These are phyloP conservation scores for Coreius guichenoti DNA, from an alignment of 2,797 vertebrate species.

Conservation along the genomic window DNA sequence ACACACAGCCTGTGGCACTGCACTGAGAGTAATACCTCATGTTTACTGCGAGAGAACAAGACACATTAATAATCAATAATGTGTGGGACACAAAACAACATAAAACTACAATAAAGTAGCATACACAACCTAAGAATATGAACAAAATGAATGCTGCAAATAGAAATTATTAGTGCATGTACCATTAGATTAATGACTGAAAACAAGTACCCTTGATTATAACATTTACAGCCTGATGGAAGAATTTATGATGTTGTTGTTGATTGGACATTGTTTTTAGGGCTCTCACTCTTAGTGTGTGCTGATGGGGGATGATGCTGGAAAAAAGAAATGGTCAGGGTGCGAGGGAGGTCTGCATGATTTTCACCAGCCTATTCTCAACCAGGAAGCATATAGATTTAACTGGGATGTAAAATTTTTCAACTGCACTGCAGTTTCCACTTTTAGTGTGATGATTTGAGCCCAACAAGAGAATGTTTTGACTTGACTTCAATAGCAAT, in stretches of 20 bases:
- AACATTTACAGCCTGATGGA: too few relatives aligned
- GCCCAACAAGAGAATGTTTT: not conserved
- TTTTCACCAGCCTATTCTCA: not conserved
- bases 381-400: not conserved
- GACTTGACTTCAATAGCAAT: not conserved
- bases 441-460: not conserved
- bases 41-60: not conserved
- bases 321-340: not conserved
- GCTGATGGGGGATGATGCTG: not conserved
- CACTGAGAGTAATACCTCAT: constrained; percentile 16
- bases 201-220: too few relatives aligned
- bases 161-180: too few relatives aligned
- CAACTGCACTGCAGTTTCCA: not conserved
- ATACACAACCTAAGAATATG: not conserved
- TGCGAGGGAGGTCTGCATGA: not conserved
- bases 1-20: not conserved
- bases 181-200: too few relatives aligned
- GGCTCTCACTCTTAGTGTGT: not conserved
- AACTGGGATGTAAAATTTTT: not conserved
- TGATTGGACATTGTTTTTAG: not conserved
- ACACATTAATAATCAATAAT: not conserved
- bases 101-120: not conserved
- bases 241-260: not conserved
- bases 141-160: too few relatives aligned
- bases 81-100: constrained; percentile 12